Evolutionary conservation across 2,113 vertebrate species (phyloP), one percentile per base, ranked within the genome.

Genomic region (Megaleporinus macrocephalus): DNA sequence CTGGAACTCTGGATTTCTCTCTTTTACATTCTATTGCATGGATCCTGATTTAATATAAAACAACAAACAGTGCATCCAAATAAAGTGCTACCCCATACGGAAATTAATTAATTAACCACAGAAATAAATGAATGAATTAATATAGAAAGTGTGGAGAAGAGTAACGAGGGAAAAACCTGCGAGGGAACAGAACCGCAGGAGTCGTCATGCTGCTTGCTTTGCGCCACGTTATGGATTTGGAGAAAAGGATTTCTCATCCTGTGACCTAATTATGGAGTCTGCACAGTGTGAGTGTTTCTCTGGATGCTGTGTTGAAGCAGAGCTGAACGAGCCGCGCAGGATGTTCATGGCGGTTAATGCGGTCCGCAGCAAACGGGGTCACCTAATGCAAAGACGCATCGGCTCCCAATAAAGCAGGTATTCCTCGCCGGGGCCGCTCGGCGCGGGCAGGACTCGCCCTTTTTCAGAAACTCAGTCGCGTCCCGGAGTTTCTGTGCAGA

Each of bases 251-350:
- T 53, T 77, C 61, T 77, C 44, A 83, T 72, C 55, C 36, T 53
- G 14, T 83, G 81, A 83, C 81, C 74, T 77, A 77, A 83, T 83
- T 83, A 83, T 13, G 7, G 74, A 72, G 81, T 61, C 59, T 55
- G 62, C 70, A 53, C 76, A 55, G 33, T 61, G 73, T 62, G 63
- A 33, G 55, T 41, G 49, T 30, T 30, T 26, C 41, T 36, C 61
- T 18, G 24, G 55, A 83, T 62, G 77, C 15, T 27, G 24, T 47
- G 76, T 69, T 18, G 76, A 71, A 73, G 36, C 61, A 80, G 59
- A 73, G 27, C 62, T 16, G 62, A 68, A 20, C 5, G 65, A 68
- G 20, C 29, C 0, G 16, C 16, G 18, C 16, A 9, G 4, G 20
- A 12, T 12, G 20, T 24, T 68, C 30, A 33, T 41, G 12, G 30